Base-by-base conservation (phyloP, 1,140 invertebrate genomes). In the Monochamus saltuarius region DNA sequence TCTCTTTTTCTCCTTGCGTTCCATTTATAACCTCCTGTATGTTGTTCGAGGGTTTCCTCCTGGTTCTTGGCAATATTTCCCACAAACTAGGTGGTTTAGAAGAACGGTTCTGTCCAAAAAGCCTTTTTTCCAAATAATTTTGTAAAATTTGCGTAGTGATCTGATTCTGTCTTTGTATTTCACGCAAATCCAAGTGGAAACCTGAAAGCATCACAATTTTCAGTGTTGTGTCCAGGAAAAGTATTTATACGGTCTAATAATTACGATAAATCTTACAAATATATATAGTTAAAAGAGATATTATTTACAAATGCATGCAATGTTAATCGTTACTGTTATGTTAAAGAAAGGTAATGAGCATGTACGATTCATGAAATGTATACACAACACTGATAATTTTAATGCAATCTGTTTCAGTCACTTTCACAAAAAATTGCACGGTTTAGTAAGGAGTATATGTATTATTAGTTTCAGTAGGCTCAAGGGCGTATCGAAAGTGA, bases 141-240 rank as follows among this genome's bases (percentile, higher is more conserved):
- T 86, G 84, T 53, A 88, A 79, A 61, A 88, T 87, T 77, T 87
- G 84, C 72, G 85, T 81, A 14, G 86, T 88, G 72, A 87, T 87
- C 74, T 81, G 81, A 78, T 88, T 88, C 80, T 88, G 85, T 43
- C 85, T 75, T 65, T 82, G 82, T 71, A 87, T 72, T 75, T 87
- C 86, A 61, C 79, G 77, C 36, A 79, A 64, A 73, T 83, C 85
- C 49, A 71, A 29, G 22, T 29, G 55, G 40, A 35, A 39, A 53
- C 57, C 62, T 61, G 57, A 61, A 65, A 65, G 2, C 46, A 49
- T 34, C 46, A 6, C 16, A 38, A 53, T 36, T 53, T 13, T 53
- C 50, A 53, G 50, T 53, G 50, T 53, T 53, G 50, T 13, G 46
- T 2, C 22, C 2, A 19, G 14, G 39, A 40, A 40, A 40, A 2